phyloP scores from a whole-genome alignment of 1,140 invertebrate species.

The Centruroides vittatus region DNA sequence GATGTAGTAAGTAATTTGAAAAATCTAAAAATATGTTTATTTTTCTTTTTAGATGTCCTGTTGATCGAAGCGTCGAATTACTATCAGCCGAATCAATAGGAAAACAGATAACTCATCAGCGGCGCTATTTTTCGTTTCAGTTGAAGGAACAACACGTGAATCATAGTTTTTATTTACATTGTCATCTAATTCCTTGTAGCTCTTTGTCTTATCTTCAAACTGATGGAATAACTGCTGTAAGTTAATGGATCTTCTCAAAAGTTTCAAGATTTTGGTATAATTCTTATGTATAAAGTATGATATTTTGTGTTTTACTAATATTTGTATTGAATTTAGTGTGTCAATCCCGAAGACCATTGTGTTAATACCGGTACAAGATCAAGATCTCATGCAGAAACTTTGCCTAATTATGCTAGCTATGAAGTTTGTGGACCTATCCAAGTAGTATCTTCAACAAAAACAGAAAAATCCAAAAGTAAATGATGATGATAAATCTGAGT shows the following conservation, averaged over 20 bases:
- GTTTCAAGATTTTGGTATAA: no score
- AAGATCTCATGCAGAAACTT: constrained; percentile 20
- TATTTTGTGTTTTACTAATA: background rate
- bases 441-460: constrained; percentile 3
- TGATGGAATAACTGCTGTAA: background rate
- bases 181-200: constrained; percentile 8
- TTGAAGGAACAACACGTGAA: constrained; percentile 9
- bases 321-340: constrained; percentile 19
- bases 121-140: constrained; percentile 10
- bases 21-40: background rate
- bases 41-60: constrained; percentile 4
- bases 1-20: background rate
- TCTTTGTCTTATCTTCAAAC: background rate
- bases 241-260: no score
- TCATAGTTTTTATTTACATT: constrained; percentile 8
- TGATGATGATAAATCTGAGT: no score
- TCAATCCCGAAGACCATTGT: constrained; percentile 22
- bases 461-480: constrained; percentile 2
- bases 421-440: constrained; percentile 21
- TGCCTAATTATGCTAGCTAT: constrained; percentile 20
- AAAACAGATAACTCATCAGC: background rate
- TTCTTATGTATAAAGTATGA: no score
- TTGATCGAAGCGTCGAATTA: constrained; percentile 7
- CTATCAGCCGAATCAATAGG: constrained; percentile 4
- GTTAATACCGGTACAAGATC: constrained; percentile 7